These are phyloP conservation scores for Odontomyia ornata DNA, from an alignment of 2,888 invertebrate species.

Conservation along the genomic window DNA sequence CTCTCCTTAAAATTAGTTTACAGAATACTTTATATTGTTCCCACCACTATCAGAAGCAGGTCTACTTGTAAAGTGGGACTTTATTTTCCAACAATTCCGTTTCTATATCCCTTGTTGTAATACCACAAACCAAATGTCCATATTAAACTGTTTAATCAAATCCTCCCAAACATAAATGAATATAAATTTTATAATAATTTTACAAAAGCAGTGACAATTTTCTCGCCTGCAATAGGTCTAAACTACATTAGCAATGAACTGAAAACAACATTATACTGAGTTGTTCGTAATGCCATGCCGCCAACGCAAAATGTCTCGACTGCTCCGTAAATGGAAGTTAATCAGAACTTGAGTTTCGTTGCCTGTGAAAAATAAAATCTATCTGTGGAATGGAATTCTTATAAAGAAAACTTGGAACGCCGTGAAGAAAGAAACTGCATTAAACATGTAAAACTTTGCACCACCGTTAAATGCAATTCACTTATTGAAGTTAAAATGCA, in stretches of 20 bases:
- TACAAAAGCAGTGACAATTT: conserved; percentile 37
- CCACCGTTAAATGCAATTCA: too few species aligned
- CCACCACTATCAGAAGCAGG: too few species aligned
- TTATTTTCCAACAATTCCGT: too few species aligned
- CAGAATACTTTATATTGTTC: too few species aligned
- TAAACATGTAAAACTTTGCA: neutral
- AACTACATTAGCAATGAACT: neutral
- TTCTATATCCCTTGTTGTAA: too few species aligned
- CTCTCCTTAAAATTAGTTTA: too few species aligned
- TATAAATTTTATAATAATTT: conserved; percentile 17
- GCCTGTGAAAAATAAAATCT: conserved; percentile 16
- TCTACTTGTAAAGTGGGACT: too few species aligned
- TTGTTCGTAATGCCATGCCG: conserved; percentile 47
- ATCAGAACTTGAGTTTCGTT: conserved; percentile 42
- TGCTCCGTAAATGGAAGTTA: conserved; percentile 48
- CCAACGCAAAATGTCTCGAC: conserved; percentile 49
- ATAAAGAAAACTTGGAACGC: neutral
- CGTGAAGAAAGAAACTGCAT: neutral
- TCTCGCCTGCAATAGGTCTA: neutral
- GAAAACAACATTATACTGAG: neutral
- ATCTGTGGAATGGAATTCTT: neutral
- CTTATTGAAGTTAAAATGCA: neutral
- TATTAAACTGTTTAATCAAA: too few species aligned
- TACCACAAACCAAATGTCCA: too few species aligned
- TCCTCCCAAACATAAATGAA: neutral